Evolutionary conservation across 2,797 vertebrate species (phyloP), one percentile per base, ranked within the genome.

Genomic region (Melanogrammus aeglefinus): DNA sequence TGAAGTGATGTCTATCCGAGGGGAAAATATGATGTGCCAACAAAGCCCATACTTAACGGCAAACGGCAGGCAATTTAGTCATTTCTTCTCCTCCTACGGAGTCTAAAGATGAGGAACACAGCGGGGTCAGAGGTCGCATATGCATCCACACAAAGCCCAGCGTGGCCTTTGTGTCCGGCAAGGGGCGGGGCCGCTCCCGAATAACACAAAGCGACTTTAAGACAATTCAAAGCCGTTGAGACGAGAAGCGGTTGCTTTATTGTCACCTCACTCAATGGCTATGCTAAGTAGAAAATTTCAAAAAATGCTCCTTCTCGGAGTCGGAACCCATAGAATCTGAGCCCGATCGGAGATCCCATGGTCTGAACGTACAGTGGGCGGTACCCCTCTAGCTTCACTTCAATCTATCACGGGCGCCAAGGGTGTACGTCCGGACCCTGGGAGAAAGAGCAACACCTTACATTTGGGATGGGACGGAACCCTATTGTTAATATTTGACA

Each of bases 191-290:
- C 75, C 81, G 81, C 51, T 80, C 88, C 84, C 78, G 79, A 44
- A 41, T 80, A 72, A 88, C 88, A 93, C 92, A 94, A 94, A 92
- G 88, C 89, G 88, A 86, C 91, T 92, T 91, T 93, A 84, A 90
- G 87, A 86, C 76, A 77, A 90, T 91, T 93, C 78, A 92, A 87
- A 86, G 84, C 87, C 85, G 88, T 90, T 93, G 89, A 89, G 89
- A 24, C 91, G 81, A 86, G 88, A 89, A 92, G 89, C 88, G 84
- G 89, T 91, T 88, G 88, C 91, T 92, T 93, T 94, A 63, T 63
- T 63, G 91, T 93, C 92, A 88, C 86, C 86, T 90, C 90, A 81
- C 82, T 90, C 92, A 94, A 94, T 92, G 74, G 77, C 44, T 88
- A 94, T 94, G 93, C 89, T 92, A 94, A 95, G 94, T 89, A 86